Evolutionary conservation across 2,113 vertebrate genomes (phyloP), one percentile per base, ranked within the genome.

Genomic region (Vicugna pacos): DNA sequence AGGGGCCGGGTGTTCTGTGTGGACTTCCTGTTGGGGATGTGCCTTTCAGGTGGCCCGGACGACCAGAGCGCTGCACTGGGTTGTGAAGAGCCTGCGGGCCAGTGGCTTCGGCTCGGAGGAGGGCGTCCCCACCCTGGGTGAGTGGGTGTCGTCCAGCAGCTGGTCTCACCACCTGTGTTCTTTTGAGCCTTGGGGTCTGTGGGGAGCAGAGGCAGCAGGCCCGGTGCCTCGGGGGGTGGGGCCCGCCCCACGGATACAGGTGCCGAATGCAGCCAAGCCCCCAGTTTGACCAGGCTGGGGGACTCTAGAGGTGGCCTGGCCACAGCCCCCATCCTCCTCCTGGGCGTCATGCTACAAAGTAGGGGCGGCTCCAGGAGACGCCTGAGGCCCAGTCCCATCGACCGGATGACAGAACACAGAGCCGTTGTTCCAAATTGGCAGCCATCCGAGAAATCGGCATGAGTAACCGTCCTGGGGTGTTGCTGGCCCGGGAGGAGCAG

Each of bases 21-120:
- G 30, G 24, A 62, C 0, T 2, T 4, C 56, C 50, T 19, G 15
- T 17, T 10, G 30, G 67, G 86, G 9, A 0, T 0, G 0, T 64
- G 9, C 50, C 62, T 48, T 22, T 38, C 98, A 99, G 99, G 98
- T 99, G 86, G 87, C 97, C 0, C 99, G 99, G 97, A 99, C 98
- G 0, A 50, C 98, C 93, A 98, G 98, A 98, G 98, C 99, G 0
- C 98, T 99, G 93, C 98, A 99, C 75, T 99, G 99, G 99, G 99
- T 99, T 12, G 98, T 99, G 97, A 99, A 98, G 32, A 98, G 98
- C 0, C 98, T 99, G 76, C 98, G 98, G 95, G 97, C 97, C 84
- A 98, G 98, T 2, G 98, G 98, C 70, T 98, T 98, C 28, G 89
- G 98, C 77, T 96, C 98, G 0, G 98, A 98, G 14, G 98, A 98